Evolutionary conservation across 35 echinoderm and acorn worm genomes (phyloP), one percentile per base, ranked within the genome.

Genomic region (Amphiura filiformis): DNA sequence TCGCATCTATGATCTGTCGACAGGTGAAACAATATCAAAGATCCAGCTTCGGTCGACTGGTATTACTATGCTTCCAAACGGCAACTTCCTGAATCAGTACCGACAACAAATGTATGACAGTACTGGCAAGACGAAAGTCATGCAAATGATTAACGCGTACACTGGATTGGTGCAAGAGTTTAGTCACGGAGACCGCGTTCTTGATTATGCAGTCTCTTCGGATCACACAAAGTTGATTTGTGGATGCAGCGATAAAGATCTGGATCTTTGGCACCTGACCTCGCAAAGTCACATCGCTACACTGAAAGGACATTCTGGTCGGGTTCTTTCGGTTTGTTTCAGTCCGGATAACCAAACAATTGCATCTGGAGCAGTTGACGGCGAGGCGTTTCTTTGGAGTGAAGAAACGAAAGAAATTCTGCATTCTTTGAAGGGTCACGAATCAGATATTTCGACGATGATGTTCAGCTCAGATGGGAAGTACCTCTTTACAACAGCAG

Each of bases 81-180:
- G 83, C 7, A 31, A 37, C 15, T 85, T 85, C 83, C 15, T 85
- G 13, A 85, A 85, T 37, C 83, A 85, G 64, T 85, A 64, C 64
- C 11, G 9, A 34, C 1, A 3, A 3, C 13, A 35, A 23, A 65
- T 85, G 83, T 85, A 85, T 28, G 83, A 85, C 56, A 22, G 4
- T 26, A 65, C 83, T 9, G 83, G 83, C 22, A 64, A 85, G 30
- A 85, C 26, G 9, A 85, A 70, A 61, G 65, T 85, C 26, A 34
- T 85, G 11, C 83, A 85, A 56, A 56, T 85, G 28, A 85, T 85
- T 22, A 37, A 38, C 32, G 20, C 47, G 1, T 31, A 35, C 32
- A 36, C 9, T 7, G 83, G 83, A 37, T 47, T 85, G 9, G 0
- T 36, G 13, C 4, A 13, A 13, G 47, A 56, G 18, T 61, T 85